Conservation (phyloP, 1,140 invertebrate genomes). For the Lineus longissimus region DNA sequence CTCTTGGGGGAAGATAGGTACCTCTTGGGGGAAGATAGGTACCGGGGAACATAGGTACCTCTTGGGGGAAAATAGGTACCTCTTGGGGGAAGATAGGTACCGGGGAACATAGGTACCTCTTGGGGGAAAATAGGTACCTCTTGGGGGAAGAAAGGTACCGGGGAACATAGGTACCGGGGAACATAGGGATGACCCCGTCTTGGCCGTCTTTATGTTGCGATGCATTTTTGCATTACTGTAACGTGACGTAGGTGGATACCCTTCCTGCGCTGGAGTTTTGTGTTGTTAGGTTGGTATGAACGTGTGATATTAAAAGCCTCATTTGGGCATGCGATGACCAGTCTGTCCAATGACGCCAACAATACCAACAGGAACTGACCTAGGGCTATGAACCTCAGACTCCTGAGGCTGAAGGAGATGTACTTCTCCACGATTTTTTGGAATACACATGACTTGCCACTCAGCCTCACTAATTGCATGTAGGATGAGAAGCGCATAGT, state of each 20-base stretch:
- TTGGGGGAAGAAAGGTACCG: too few species aligned
- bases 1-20: too few species aligned
- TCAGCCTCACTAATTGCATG: slow-evolving; percentile 30
- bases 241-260: slow-evolving; percentile 37
- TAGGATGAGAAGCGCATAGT: slow-evolving; percentile 47
- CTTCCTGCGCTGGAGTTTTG: slow-evolving; percentile 23
- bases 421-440: slow-evolving; percentile 48
- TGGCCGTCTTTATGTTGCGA: too few species aligned
- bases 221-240: too few species aligned
- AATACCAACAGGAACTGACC: background rate
- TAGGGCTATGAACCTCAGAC: slow-evolving; percentile 4
- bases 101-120: too few species aligned
- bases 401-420: slow-evolving; percentile 17
- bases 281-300: background rate
- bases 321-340: background rate
- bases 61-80: too few species aligned
- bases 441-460: slow-evolving; percentile 39
- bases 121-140: too few species aligned
- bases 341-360: background rate
- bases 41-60: too few species aligned
- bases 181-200: too few species aligned
- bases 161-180: too few species aligned
- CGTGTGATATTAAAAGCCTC: background rate
- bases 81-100: too few species aligned
- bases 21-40: too few species aligned